Conservation (phyloP, 2,113 vertebrate species). For the Pollachius pollachius region DNA sequence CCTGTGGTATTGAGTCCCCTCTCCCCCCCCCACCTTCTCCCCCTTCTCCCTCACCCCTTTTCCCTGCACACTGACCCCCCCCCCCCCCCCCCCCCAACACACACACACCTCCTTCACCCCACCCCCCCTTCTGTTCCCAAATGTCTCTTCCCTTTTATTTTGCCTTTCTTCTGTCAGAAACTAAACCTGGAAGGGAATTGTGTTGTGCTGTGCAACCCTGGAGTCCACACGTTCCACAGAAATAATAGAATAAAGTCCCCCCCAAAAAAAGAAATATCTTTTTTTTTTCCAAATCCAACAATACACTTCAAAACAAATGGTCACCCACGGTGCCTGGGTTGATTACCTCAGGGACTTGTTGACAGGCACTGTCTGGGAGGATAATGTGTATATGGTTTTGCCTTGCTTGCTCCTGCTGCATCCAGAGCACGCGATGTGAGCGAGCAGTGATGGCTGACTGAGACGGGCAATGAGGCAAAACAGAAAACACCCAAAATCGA, state of each 20-base stretch:
- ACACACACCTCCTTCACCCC: slow-evolving; percentile 42
- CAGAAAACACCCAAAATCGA: slow-evolving; percentile 23
- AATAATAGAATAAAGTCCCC: slow-evolving; percentile 42
- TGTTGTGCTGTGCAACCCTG: slow-evolving; percentile 50
- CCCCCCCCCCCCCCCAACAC: slow-evolving; percentile 15
- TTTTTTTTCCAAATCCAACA: slow-evolving; percentile 19
- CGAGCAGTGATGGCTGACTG: slow-evolving; percentile 72
- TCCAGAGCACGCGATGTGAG: slow-evolving; percentile 66
- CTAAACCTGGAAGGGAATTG: slow-evolving; percentile 64
- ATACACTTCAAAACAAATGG: slow-evolving; percentile 44
- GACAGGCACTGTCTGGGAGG: slow-evolving; percentile 37
- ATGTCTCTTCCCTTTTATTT: slow-evolving; percentile 37
- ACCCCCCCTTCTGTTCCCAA: slow-evolving; percentile 39
- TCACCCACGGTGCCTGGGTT: slow-evolving; percentile 32
- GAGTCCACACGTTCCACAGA: slow-evolving; percentile 46
- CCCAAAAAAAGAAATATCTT: slow-evolving; percentile 22
- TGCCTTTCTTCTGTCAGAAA: slow-evolving; percentile 39
- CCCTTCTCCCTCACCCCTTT: slow-evolving; percentile 37
- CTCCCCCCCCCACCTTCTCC: slow-evolving; percentile 71
- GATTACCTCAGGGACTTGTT: slow-evolving; percentile 53
- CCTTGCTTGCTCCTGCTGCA: slow-evolving; percentile 64
- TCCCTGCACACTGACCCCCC: background rate
- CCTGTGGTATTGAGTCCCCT: slow-evolving; percentile 76
- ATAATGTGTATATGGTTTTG: slow-evolving; percentile 38
- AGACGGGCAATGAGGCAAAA: slow-evolving; percentile 51